A percentile compares a stretch with the other conserved stretches of the same genome.
Evolutionary conservation across 2,888 invertebrate genomes (phyloP).

Genomic region (Calliphora vomitoria): DNA sequence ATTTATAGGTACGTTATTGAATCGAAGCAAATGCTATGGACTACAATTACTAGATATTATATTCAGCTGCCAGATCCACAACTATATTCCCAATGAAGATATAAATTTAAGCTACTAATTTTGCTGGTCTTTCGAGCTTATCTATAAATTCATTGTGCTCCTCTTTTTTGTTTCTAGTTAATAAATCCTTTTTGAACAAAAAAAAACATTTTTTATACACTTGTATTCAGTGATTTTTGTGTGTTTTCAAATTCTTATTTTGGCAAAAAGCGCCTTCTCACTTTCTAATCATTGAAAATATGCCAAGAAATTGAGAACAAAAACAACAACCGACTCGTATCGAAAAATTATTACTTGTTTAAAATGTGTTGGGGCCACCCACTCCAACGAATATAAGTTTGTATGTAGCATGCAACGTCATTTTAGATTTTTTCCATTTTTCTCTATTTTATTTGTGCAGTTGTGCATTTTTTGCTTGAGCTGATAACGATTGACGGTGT

Average conservation of each 20-base stretch:
- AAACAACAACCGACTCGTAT: conserved; percentile 28
- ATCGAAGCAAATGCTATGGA: no score
- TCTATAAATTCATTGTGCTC: conserved; percentile 28
- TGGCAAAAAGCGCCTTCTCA: conserved; percentile 58
- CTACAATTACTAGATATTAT: no score
- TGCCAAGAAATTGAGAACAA: conserved; percentile 65
- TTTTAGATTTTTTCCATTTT: background rate
- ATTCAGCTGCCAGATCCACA: no score
- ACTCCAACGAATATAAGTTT: background rate
- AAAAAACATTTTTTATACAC: conserved; percentile 19
- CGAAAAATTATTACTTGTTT: conserved; percentile 59
- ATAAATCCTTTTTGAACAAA: conserved; percentile 51
- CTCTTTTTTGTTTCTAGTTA: conserved; percentile 40
- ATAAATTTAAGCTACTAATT: background rate
- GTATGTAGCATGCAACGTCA: conserved; percentile 6
- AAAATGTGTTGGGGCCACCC: conserved; percentile 14
- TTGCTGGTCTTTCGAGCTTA: conserved; percentile 41
- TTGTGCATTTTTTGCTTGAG: conserved; percentile 44
- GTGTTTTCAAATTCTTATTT: conserved; percentile 29
- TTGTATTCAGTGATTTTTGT: conserved; percentile 44
- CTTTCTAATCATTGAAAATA: conserved; percentile 69
- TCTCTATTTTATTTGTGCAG: conserved; percentile 26
- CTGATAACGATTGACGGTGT: conserved; percentile 74
- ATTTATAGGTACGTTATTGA: no score
- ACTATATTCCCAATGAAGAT: no score